Evolutionary conservation across 2,888 invertebrate species (phyloP).

Genomic region (Torymus texanus): DNA sequence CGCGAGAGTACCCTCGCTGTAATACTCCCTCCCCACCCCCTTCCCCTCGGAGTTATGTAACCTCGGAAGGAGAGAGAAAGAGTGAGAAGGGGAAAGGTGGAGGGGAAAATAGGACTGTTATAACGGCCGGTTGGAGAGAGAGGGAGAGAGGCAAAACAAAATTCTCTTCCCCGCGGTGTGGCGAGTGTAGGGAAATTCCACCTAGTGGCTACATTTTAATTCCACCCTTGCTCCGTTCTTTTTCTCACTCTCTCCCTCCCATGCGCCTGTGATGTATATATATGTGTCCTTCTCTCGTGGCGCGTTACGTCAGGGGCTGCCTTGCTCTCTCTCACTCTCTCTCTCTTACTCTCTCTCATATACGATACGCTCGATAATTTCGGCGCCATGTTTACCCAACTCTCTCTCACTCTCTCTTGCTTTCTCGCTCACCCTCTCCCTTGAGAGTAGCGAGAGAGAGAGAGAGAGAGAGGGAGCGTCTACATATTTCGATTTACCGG

Average conservation of each 20-base stretch:
- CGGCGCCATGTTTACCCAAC: conserved; percentile 59
- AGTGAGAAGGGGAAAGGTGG: too few species aligned
- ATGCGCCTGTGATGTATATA: too few species aligned
- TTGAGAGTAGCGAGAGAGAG: not conserved
- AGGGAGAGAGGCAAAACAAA: too few species aligned
- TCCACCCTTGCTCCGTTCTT: conserved; percentile 11
- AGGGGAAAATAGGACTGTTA: too few species aligned
- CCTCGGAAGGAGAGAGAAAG: too few species aligned
- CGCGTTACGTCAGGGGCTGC: conserved; percentile 24
- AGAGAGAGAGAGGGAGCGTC: not conserved
- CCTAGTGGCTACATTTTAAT: conserved; percentile 7
- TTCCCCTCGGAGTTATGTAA: too few species aligned
- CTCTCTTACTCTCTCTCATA: conserved; percentile 31
- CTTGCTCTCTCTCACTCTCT: conserved; percentile 1
- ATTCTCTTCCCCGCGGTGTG: too few species aligned
- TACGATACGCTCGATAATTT: conserved; percentile 61
- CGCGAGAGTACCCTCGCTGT: too few species aligned
- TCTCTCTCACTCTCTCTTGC: conserved; percentile 17
- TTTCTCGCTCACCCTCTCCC: conserved; percentile 8
- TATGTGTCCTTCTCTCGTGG: too few species aligned
- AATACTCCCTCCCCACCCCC: too few species aligned
- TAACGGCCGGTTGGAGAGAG: too few species aligned
- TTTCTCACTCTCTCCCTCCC: not conserved
- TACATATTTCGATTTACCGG: conserved; percentile 50
- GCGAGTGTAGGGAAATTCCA: not conserved